A percentile compares a stretch with the other conserved stretches of the same genome.
Evolutionary conservation across 2,888 invertebrate genomes (phyloP).

Genomic region (Biston betularia): DNA sequence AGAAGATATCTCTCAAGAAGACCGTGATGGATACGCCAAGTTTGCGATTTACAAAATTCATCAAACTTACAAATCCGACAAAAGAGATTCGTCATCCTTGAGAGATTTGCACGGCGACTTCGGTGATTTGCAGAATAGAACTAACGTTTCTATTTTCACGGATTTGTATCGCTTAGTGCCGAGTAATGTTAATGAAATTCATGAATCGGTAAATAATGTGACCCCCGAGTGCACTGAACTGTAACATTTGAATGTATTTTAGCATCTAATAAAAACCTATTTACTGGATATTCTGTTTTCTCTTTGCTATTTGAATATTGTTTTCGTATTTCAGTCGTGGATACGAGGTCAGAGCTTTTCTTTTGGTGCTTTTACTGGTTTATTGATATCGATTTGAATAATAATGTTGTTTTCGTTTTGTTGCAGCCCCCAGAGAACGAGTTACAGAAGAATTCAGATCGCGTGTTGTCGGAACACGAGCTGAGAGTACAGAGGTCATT

Average conservation of each 20-base stretch:
- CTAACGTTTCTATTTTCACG: conserved; percentile 52
- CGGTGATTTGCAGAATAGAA: conserved; percentile 44
- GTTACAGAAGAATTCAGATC: conserved; percentile 93
- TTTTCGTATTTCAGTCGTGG: conserved; percentile 4
- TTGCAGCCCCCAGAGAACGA: conserved; percentile 97
- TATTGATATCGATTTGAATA: not conserved
- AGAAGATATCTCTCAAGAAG: conserved; percentile 55
- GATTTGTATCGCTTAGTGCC: conserved; percentile 70
- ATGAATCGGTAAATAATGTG: conserved; percentile 67
- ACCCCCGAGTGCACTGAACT: conserved; percentile 44
- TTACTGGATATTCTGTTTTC: conserved; percentile 1
- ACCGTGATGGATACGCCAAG: conserved; percentile 67
- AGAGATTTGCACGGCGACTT: conserved; percentile 59
- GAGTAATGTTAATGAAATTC: conserved; percentile 53
- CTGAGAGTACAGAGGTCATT: conserved; percentile 96
- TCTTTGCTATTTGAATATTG: conserved; percentile 16
- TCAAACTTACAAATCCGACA: conserved; percentile 63
- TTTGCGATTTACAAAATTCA: conserved; percentile 75
- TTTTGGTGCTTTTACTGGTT: conserved; percentile 2
- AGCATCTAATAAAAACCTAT: conserved; percentile 20
- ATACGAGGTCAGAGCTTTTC: conserved; percentile 26
- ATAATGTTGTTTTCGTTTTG: conserved; percentile 49
- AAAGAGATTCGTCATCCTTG: conserved; percentile 75
- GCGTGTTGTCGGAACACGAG: conserved; percentile 97
- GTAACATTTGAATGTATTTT: conserved; percentile 25